Base-by-base conservation (phyloP, 2,888 invertebrate genomes). In the Brachylomia viminalis region DNA sequence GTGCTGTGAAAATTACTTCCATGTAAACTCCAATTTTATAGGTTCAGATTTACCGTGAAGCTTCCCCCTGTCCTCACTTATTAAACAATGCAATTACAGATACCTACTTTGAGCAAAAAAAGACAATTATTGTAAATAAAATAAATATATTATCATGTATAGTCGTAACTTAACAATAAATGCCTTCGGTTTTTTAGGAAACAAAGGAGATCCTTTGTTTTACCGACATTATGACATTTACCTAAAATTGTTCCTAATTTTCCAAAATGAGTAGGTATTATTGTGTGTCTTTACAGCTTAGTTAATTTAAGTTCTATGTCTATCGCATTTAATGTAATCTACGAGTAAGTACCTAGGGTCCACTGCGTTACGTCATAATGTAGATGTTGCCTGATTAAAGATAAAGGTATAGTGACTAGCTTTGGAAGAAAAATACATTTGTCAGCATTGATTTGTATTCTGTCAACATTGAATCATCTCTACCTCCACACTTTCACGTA, bases 321-420 rank as follows among this genome's bases (percentile, higher is more conserved):
- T 78, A 80, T 87, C 72, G 80, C 89, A 85, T 78, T 80, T 72
- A 82, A 87, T 80, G 84, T 87, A 87, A 88, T 80, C 75, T 92
- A n/a, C n/a, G n/a, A n/a, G n/a, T n/a, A 92, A 92, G 90, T 91
- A 92, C 86, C 90, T 93, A 92, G 93, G 93, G 93, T 93, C 93
- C 93, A 93, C 91, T 91, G 89, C 89, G 89, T 91, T 89, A 87
- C 85, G 83, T 73, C 84, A 85, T 86, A 87, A 88, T 89, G 88
- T 92, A 92, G 90, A 84, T 88, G 88, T 90, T 88, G 88, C 89
- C 88, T 92, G 91, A 87, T 85, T 90, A 87, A 90, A 86, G 80
- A 91, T 88, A 90, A 85, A 75, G 45, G 68, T 80, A 68, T 70
- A 74, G 62, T 77, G 68, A 80, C 64, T 64, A 72, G 64, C 45